phyloP scores from a whole-genome alignment of 2,888 invertebrate genomes.

The Penaeus monodon region DNA sequence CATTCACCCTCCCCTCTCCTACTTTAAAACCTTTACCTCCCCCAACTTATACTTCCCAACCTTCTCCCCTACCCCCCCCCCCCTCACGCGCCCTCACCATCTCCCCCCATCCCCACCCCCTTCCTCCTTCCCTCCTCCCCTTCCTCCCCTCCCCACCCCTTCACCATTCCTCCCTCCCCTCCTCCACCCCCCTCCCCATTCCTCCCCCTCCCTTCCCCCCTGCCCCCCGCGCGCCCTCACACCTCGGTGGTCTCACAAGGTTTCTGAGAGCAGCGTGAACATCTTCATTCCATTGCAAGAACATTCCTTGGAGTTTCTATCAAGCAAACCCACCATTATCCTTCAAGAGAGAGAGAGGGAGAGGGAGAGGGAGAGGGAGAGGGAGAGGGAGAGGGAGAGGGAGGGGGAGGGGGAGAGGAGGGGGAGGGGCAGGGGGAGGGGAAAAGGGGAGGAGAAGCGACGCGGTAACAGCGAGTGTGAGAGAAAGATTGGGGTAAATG shows the following conservation, averaged over 20 bases:
- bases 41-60: too few relatives aligned
- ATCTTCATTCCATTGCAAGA: background rate
- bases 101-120: background rate
- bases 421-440: too few relatives aligned
- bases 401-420: background rate
- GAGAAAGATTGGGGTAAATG: too few relatives aligned
- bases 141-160: background rate
- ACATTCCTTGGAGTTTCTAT: background rate
- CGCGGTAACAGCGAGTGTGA: too few relatives aligned
- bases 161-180: background rate
- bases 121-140: too few relatives aligned
- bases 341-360: too few relatives aligned
- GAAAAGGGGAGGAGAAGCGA: too few relatives aligned
- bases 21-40: background rate
- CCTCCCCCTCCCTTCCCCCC: background rate
- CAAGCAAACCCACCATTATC: too few relatives aligned
- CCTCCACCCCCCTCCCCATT: background rate
- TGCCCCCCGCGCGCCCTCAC: background rate
- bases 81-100: background rate
- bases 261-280: too few relatives aligned
- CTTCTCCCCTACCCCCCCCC: background rate
- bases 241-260: background rate
- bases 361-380: background rate
- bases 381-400: slow-evolving; percentile 17
- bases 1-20: too few relatives aligned